Conservation (phyloP, 1,140 invertebrate genomes). For the Euura lappo region DNA sequence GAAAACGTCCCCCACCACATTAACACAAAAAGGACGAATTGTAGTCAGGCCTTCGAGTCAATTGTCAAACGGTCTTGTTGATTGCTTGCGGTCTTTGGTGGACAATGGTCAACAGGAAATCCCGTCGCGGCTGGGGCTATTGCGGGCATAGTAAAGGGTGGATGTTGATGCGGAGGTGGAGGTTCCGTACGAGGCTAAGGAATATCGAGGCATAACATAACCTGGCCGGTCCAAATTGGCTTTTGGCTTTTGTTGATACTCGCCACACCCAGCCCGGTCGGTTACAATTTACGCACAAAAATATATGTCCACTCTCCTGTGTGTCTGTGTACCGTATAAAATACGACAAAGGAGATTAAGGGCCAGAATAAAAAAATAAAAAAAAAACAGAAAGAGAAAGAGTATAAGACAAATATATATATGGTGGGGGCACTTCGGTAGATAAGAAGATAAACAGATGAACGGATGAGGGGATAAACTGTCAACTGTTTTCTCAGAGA, state of each 20-base stretch:
- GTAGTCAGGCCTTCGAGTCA: not conserved
- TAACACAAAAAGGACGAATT: too few relatives aligned
- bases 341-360: not conserved
- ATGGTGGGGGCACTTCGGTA: not conserved
- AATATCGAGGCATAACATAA: not conserved
- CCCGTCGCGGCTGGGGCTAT: not conserved
- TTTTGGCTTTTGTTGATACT: slow-evolving; percentile 2
- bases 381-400: not conserved
- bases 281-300: not conserved
- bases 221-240: not conserved
- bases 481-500: not conserved
- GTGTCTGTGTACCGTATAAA: not conserved
- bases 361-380: not conserved
- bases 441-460: slow-evolving; percentile 1
- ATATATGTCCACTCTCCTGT: not conserved
- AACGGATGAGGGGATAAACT: slow-evolving; percentile 1
- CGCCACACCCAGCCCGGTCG: not conserved
- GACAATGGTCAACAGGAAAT: not conserved
- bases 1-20: too few relatives aligned
- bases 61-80: not conserved
- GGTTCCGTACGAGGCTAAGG: not conserved
- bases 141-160: too few relatives aligned
- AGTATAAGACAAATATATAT: not conserved
- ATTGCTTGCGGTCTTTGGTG: not conserved
- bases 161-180: not conserved